These are phyloP conservation scores for Radopholus similis DNA, from an alignment of 1,140 invertebrate genomes.

Conservation along the genomic window DNA sequence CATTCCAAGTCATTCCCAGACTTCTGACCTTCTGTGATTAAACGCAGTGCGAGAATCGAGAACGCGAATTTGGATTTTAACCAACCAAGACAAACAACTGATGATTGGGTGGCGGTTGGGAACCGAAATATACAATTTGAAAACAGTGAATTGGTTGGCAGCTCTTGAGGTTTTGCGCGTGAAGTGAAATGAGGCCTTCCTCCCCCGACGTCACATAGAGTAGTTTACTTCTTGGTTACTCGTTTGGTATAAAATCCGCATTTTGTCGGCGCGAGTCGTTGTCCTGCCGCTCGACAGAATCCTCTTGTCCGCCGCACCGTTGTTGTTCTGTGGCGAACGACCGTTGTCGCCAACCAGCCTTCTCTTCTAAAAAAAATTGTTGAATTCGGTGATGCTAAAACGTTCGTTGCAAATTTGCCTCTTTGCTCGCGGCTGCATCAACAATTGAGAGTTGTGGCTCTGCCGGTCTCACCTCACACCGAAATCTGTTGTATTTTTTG, in stretches of 20 bases:
- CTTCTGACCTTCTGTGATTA: constrained; percentile 36
- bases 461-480: neutral
- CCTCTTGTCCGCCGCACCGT: neutral
- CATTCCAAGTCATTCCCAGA: constrained; percentile 54
- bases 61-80: too few relatives aligned
- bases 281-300: neutral
- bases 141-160: neutral
- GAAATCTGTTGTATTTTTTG: constrained; percentile 12
- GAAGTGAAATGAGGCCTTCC: too few relatives aligned
- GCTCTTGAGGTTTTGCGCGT: too few relatives aligned
- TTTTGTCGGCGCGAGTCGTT: neutral
- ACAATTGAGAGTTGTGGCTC: neutral
- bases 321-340: neutral
- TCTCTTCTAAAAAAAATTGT: neutral
- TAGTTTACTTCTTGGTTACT: constrained; percentile 9
- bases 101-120: too few relatives aligned
- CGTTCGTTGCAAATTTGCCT: neutral
- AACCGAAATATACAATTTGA: neutral
- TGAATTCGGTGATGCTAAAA: neutral
- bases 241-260: neutral
- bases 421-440: neutral
- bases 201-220: constrained; percentile 16
- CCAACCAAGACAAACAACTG: too few relatives aligned
- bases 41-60: too few relatives aligned
- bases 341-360: neutral